Percentiles rank a stretch among this genome's conserved stretches.
phyloP scores from a whole-genome alignment of 2,888 invertebrate species.

The Drosophila macrospina region DNA sequence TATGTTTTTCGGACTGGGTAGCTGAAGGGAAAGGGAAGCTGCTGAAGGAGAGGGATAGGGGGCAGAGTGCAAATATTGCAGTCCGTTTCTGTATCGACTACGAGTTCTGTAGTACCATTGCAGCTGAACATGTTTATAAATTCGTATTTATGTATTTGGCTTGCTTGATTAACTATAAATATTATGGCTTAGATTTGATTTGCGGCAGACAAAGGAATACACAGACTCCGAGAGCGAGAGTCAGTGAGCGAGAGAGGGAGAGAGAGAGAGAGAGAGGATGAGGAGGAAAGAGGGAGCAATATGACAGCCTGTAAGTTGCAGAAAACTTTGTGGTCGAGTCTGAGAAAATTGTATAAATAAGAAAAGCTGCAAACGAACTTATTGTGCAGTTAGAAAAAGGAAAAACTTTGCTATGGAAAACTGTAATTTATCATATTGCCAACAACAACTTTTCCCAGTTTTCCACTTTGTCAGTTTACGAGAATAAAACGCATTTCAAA shows the following conservation, averaged over 20 bases:
- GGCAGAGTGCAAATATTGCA: constrained; percentile 60
- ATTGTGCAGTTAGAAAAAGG: constrained; percentile 13
- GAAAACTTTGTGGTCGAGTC: constrained; percentile 35
- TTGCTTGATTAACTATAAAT: constrained; percentile 79
- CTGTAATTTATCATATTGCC: constrained; percentile 17
- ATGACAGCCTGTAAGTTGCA: constrained; percentile 44
- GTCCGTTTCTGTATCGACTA: constrained; percentile 38
- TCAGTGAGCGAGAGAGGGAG: neutral
- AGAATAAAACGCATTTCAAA: constrained; percentile 8
- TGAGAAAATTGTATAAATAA: constrained; percentile 37
- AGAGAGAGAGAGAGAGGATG: neutral
- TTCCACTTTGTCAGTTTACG: constrained; percentile 12
- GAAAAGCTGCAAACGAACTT: constrained; percentile 34
- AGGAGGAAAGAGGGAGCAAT: constrained; percentile 5
- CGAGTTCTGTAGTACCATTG: constrained; percentile 8
- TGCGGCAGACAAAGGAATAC: constrained; percentile 46
- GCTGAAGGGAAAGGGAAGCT: too few species aligned
- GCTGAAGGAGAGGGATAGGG: neutral
- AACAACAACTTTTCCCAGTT: constrained; percentile 14
- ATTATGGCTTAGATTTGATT: constrained; percentile 68
- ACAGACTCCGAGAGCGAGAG: neutral
- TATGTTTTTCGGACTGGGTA: constrained; percentile 18
- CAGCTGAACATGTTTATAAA: constrained; percentile 71
- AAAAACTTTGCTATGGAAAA: constrained; percentile 26
- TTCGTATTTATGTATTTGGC: constrained; percentile 76